Evolutionary conservation across 2,888 invertebrate species (phyloP), one percentile per base, ranked within the genome.

Genomic region (Sisyra terminalis): DNA sequence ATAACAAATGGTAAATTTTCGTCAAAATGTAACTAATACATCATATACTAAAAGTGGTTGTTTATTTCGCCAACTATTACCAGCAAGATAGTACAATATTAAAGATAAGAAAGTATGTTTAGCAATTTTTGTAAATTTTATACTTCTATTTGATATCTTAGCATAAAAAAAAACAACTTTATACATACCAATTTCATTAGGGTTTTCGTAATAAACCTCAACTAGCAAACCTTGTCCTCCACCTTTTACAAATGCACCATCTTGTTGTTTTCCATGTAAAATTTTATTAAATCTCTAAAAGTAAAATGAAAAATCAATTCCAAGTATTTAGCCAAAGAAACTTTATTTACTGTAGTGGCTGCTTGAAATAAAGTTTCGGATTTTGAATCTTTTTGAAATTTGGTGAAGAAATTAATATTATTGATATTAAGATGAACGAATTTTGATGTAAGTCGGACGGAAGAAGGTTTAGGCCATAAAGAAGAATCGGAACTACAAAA

Each of bases 381-480:
- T 2, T 56, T 49, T 2, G 53, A 50, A 34, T 57, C 55, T 3
- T 49, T 55, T 44, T 58, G 61, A 6, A 50, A 47, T 7, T 24
- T 24, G 8, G 63, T 55, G 14, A 69, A 59, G 1, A 75, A 51
- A 1, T 66, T 60, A 11, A 79, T 69, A 35, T 65, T 67, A 44
- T 73, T 63, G 0, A 62, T 53, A 52, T 72, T 62, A 13, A 73
- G 44, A 34, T 62, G 53, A 50, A 70, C 66, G 29, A 75, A 56
- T 48, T 60, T 64, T 43, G 67, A 69, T 1, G 73, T 73, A 1
- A 77, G 52, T 3, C 69, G 64, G 13, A 65, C 60, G 1, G 75
- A 75, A 0, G 75, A 77, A 1, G 79, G 78, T 50, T 60, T 67
- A 1, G 76, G 79, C 79, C 78, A 80, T 2, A 79, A 52, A 1